Base-by-base conservation (phyloP, 2,113 vertebrate genomes). In the Brachyhypopomus occidentalis region DNA sequence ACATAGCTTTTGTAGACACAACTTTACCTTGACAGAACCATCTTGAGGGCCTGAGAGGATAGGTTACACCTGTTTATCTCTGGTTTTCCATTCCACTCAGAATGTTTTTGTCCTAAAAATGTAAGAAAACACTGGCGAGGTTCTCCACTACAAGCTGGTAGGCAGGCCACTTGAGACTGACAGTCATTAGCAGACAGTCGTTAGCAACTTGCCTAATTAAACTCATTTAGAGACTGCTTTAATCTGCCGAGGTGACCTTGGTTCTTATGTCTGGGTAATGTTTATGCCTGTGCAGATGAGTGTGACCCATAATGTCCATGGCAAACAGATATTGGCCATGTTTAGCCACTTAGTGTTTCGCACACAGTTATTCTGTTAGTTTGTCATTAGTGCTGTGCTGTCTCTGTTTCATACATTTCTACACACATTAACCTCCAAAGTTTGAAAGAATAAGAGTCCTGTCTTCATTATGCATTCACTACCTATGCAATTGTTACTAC, bases 161-260 rank as follows among this genome's bases (percentile, higher is more conserved):
- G 2, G 23, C 22, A 63, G 9, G 60, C 60, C 20, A 23, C 20
- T 63, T 22, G 60, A 63, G n/a, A 23, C 2, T 12, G 60, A 23
- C 60, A 63, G 60, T 63, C 60, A 63, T 63, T 63, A 63, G 60
- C 23, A 63, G 60, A 63, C 4, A 8, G 60, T 63, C 60, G 23
- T 63, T 63, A 63, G 60, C 60, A 63, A 63, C 60, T 63, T 63
- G 60, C 60, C 60, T 63, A 63, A 63, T 63, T 63, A 63, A 25
- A 63, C 60, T 63, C 60, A 63, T 63, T 25, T 63, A 63, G n/a
- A 25, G 60, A 23, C 22, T 23, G 60, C 60, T 63, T 25, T 63
- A 63, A 63, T 63, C 60, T 63, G 22, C 60, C 25, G 60, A 25
- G 60, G 60, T 63, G 60, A 63, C 60, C 60, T 63, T 63, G 60